These are phyloP conservation scores for Phengaris alcon DNA, from an alignment of 2,888 invertebrate genomes.

Conservation along the genomic window DNA sequence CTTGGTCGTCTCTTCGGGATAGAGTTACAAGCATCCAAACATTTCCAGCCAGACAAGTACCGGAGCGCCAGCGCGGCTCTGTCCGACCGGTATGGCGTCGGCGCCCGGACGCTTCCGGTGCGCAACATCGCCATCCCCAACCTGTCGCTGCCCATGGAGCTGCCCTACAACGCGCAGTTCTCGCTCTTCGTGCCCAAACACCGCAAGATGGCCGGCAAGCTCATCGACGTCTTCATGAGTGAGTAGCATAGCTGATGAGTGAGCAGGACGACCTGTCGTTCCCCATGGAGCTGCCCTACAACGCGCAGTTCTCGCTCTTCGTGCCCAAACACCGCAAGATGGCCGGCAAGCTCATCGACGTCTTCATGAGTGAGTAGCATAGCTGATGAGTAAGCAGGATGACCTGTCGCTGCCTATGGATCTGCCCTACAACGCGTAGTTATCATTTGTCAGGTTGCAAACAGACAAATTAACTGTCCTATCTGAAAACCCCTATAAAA, in stretches of 20 bases:
- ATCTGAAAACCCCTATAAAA: no score
- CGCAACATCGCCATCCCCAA: slow-evolving; percentile 82
- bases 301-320: slow-evolving; percentile 85
- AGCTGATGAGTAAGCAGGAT: background rate
- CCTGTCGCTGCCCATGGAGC: slow-evolving; percentile 78
- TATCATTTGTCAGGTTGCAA: slow-evolving; percentile 63
- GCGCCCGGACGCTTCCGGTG: slow-evolving; percentile 75
- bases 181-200: slow-evolving; percentile 86
- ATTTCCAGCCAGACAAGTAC: slow-evolving; percentile 65
- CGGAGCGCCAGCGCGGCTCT: slow-evolving; percentile 56
- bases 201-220: slow-evolving; percentile 81
- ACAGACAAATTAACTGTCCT: no score
- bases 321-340: slow-evolving; percentile 83
- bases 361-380: slow-evolving; percentile 79
- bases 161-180: slow-evolving; percentile 83
- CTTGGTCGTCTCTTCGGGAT: no score
- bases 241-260: slow-evolving; percentile 42
- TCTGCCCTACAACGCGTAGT: slow-evolving; percentile 81
- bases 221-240: slow-evolving; percentile 85
- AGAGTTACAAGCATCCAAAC: no score
- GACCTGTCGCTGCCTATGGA: slow-evolving; percentile 72
- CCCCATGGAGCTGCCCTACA: slow-evolving; percentile 81
- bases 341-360: slow-evolving; percentile 83
- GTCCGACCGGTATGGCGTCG: slow-evolving; percentile 78
- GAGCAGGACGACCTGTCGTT: slow-evolving; percentile 79